Conservation (phyloP, 2,888 invertebrate genomes). For the Hermodice carunculata region DNA sequence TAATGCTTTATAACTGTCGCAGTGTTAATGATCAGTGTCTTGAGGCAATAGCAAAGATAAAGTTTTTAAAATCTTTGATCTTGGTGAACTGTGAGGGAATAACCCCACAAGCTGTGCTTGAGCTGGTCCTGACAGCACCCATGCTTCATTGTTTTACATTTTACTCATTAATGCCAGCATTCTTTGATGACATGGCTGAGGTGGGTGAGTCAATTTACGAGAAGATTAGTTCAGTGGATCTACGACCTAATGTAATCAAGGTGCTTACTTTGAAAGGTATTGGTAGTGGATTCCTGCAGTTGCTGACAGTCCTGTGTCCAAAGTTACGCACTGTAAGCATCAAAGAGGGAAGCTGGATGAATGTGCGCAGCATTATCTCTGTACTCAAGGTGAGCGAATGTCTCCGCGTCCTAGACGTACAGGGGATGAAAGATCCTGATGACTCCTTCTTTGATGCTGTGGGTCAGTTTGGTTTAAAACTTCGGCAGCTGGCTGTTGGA, state of each 20-base stretch:
- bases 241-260: conserved; percentile 20
- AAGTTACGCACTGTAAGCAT: conserved; percentile 24
- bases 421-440: conserved; percentile 3
- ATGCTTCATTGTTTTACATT: conserved; percentile 10
- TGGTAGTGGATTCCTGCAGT: conserved; percentile 31
- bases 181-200: conserved; percentile 13
- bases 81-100: conserved; percentile 20
- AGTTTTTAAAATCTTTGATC: conserved; percentile 15
- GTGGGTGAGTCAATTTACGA: conserved; percentile 5
- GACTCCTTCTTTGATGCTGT: conserved; percentile 4
- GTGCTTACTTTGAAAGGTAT: conserved; percentile 27
- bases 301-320: conserved; percentile 37
- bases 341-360: conserved; percentile 3
- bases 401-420: conserved; percentile 15
- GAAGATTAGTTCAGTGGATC: conserved; percentile 5
- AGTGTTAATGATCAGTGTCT: conserved; percentile 14
- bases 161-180: conserved; percentile 5
- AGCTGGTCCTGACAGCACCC: conserved; percentile 15
- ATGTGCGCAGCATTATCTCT: neutral
- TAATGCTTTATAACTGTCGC: conserved; percentile 21
- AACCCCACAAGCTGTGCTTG: conserved; percentile 17
- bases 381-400: conserved; percentile 12
- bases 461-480: neutral
- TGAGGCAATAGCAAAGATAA: conserved; percentile 18
- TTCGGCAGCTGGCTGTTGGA: conserved; percentile 16